These are phyloP conservation scores for Fregata magnificens DNA, from an alignment of 2,113 vertebrate genomes.

Conservation along the genomic window DNA sequence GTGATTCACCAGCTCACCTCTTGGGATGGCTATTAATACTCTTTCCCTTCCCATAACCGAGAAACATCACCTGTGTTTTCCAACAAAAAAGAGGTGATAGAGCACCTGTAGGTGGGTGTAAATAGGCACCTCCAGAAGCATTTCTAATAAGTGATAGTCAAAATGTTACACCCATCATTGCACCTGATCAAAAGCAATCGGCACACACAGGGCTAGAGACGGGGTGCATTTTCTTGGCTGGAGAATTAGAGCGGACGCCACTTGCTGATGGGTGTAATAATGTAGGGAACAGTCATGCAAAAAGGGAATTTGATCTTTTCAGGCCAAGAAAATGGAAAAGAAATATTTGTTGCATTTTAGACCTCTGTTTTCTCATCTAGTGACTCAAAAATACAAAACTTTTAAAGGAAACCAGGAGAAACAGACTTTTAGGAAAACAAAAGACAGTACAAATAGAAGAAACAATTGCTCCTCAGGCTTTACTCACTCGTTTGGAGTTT, in stretches of 20 bases:
- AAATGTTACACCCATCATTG: neutral
- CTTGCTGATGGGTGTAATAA: neutral
- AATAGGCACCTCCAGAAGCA: neutral
- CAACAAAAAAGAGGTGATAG: neutral
- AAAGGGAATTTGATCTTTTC: neutral
- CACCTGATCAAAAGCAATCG: neutral
- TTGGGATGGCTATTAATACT: neutral
- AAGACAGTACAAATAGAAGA: neutral
- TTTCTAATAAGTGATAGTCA: neutral
- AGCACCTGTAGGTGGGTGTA: neutral
- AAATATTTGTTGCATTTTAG: neutral
- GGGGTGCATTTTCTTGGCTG: neutral
- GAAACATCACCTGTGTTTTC: neutral
- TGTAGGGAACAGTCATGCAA: neutral
- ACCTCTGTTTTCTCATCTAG: neutral
- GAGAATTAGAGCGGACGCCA: neutral
- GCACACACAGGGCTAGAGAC: neutral
- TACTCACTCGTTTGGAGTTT: conserved; percentile 76
- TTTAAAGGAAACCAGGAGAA: neutral
- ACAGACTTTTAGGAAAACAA: neutral
- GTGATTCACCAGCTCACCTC: neutral
- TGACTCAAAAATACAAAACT: neutral
- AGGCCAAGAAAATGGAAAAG: neutral
- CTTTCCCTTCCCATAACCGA: neutral
- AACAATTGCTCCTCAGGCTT: neutral